Base-by-base conservation (phyloP, 2,888 invertebrate genomes). In the Dexiosoma caninum region DNA sequence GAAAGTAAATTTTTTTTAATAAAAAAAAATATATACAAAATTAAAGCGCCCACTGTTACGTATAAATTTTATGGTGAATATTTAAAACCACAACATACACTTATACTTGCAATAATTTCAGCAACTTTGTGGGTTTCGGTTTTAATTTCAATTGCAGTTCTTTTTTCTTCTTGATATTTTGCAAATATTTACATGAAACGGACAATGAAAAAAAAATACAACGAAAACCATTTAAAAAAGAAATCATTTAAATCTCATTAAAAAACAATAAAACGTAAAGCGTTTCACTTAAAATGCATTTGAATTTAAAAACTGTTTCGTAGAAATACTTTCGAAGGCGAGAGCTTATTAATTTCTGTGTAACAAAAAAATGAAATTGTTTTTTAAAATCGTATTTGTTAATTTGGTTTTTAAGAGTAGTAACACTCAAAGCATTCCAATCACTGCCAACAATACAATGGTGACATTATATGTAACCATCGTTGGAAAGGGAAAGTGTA, bases 1-100 rank as follows among this genome's bases (percentile, higher is more conserved):
- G 62, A 78, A 78, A 69, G 67, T 55, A 55, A 69, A 74, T 10
- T n/a, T n/a, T n/a, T n/a, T n/a, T n/a, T n/a, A n/a, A n/a, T n/a
- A n/a, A n/a, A n/a, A n/a, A n/a, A n/a, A n/a, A n/a, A n/a, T n/a
- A n/a, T n/a, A n/a, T n/a, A n/a, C n/a, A n/a, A n/a, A n/a, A n/a
- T n/a, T 12, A 14, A 42, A 66, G 12, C 78, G 67, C 78, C 78
- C 67, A 78, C 78, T 60, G 72, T 42, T 49, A 42, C 49, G 23
- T 32, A 21, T 14, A 40, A 51, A 23, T 35, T 23, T 12, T 27
- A n/a, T 4, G 2, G 21, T 5, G 27, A 23, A 7, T 23, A 46
- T 42, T 23, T 27, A 40, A 60, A 71, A 60, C 70, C 70, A 51
- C 70, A 71, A 70, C 16, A n/a, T n/a, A n/a, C n/a, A 51, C 16